Percentiles rank a stretch among this genome's conserved stretches.
phyloP scores from a whole-genome alignment of 2,113 vertebrate species.

The Pachycephala philippinensis region DNA sequence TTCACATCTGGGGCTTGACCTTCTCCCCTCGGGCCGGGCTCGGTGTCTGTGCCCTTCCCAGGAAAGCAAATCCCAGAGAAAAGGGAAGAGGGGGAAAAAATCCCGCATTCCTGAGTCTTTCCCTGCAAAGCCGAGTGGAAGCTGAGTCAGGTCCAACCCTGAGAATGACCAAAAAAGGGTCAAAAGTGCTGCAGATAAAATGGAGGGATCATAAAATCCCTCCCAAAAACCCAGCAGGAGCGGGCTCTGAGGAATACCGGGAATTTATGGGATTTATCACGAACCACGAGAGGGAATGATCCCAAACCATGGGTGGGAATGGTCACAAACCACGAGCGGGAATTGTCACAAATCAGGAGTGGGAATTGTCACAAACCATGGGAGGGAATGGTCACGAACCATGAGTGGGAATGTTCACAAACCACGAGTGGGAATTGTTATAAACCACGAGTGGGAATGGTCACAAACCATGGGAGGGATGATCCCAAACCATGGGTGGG shows the following conservation, averaged over 20 bases:
- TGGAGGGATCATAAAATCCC: background rate
- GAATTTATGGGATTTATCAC: background rate
- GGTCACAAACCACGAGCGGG: no score
- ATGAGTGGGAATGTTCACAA: background rate
- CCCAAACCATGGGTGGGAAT: background rate
- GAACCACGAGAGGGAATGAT: no score
- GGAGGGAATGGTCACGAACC: no score
- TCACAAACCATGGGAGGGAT: no score
- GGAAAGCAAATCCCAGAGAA: background rate
- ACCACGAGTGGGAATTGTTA: no score
- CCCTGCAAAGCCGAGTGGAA: background rate
- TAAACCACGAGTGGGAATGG: background rate
- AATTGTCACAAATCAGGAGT: background rate
- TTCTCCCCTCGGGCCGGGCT: background rate
- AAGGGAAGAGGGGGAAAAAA: background rate
- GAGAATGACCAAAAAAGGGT: background rate
- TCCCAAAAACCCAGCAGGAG: background rate
- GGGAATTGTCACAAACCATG: background rate
- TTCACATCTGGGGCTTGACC: background rate
- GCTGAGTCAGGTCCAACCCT: background rate
- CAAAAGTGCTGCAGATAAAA: background rate
- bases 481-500: no score
- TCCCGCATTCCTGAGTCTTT: background rate
- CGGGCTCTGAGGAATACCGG: background rate
- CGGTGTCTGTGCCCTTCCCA: background rate